Evolutionary conservation across 2,888 invertebrate species (phyloP).

Genomic region (Acronicta alni): DNA sequence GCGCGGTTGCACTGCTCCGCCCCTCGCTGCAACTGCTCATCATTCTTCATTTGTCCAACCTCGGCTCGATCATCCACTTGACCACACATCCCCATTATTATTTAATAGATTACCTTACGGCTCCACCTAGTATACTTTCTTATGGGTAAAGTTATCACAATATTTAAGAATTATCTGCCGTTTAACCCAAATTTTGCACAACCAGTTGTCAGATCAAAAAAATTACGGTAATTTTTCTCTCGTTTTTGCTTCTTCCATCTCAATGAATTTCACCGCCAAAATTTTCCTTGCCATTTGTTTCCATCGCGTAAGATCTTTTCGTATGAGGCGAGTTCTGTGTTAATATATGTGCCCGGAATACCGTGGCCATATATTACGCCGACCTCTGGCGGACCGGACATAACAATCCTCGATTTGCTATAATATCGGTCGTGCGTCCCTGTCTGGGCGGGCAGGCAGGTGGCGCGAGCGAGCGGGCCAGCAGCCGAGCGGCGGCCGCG

Average conservation of each 20-base stretch:
- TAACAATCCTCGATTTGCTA: slow-evolving; percentile 90
- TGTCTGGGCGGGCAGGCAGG: slow-evolving; percentile 73
- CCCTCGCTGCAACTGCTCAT: slow-evolving; percentile 77
- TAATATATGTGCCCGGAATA: slow-evolving; percentile 90
- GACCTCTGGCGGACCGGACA: slow-evolving; percentile 90
- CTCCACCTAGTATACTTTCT: slow-evolving; percentile 5
- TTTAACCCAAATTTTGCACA: slow-evolving; percentile 20
- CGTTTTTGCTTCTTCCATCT: slow-evolving; percentile 78
- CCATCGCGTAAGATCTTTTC: slow-evolving; percentile 88
- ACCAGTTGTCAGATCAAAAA: slow-evolving; percentile 68
- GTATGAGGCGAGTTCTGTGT: slow-evolving; percentile 89
- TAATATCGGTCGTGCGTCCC: slow-evolving; percentile 87
- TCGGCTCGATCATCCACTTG: slow-evolving; percentile 73
- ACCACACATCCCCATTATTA: slow-evolving; percentile 61
- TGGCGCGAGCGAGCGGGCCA: slow-evolving; percentile 77
- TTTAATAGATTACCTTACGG: slow-evolving; percentile 47
- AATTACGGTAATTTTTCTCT: slow-evolving; percentile 78
- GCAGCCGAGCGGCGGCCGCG: slow-evolving; percentile 68
- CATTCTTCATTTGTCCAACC: slow-evolving; percentile 85
- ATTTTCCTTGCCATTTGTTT: slow-evolving; percentile 89
- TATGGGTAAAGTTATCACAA: slow-evolving; percentile 6
- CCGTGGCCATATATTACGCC: slow-evolving; percentile 89
- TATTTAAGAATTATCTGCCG: background rate
- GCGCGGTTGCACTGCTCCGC: slow-evolving; percentile 59
- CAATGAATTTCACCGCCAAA: slow-evolving; percentile 86